Base-by-base conservation (phyloP, 2,113 vertebrate species). In the Neodontobutis hainanensis region DNA sequence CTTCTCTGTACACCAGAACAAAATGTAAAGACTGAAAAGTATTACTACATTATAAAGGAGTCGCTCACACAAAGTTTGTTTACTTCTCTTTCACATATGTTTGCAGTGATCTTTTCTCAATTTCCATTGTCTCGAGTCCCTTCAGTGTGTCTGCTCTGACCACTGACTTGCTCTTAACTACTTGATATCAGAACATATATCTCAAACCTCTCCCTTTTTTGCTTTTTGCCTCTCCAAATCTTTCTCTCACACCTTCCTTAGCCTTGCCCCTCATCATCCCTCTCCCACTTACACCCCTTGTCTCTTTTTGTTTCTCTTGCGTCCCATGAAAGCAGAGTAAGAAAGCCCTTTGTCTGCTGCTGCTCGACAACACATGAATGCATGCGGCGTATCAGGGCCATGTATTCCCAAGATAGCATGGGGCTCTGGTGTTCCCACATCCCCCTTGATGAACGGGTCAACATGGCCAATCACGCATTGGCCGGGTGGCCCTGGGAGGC, bases 381-480 rank as follows among this genome's bases (percentile, higher is more conserved):
- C 77, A 78, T 66, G 44, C 75, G 63, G 65, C 56, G 73, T 90
- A 88, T 87, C 87, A 90, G 89, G 84, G 88, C 81, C 86, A 87
- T 78, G 77, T 81, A 89, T 82, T 89, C 91, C 91, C 88, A 60
- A 52, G 79, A 77, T 78, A 76, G 76, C 82, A 59, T 65, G 59
- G 45, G 58, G 82, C 84, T 87, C 90, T 72, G 87, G 85, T 83
- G 72, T 88, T 91, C 85, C 89, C 78, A 76, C 52, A 82, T 78
- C 83, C 51, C 63, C 65, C 40, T 32, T 88, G 83, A 89, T 63
- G 60, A 88, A 71, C 84, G 72, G 90, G 90, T 91, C 90, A 88
- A 68, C 42, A 74, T 84, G 86, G 81, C 91, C 91, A 92, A 93
- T 92, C 90, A 76, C 44, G 67, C 77, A 61, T 71, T 80, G 86